phyloP scores from a whole-genome alignment of 2,888 invertebrate species.

The Belgica antarctica region DNA sequence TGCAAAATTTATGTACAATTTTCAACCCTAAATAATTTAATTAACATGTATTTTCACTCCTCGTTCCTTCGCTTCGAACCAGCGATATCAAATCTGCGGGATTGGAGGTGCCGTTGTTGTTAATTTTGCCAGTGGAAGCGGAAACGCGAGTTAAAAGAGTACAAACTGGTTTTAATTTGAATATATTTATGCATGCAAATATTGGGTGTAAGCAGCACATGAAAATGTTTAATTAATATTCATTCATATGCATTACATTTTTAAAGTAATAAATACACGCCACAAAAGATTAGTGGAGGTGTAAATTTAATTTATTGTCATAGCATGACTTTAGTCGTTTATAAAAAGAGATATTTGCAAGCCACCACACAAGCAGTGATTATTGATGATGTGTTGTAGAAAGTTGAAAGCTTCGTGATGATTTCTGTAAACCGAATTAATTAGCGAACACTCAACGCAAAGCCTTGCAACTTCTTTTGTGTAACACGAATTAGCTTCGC shows the following conservation, averaged over 20 bases:
- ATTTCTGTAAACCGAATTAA: constrained; percentile 18
- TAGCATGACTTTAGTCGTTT: constrained; percentile 37
- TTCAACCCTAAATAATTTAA: constrained; percentile 37
- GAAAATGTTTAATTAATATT: constrained; percentile 40
- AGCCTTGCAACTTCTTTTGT: background rate
- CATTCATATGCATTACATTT: constrained; percentile 22
- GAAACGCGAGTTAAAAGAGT: constrained; percentile 1
- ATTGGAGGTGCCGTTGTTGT: background rate
- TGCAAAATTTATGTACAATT: constrained; percentile 39
- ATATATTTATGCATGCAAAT: constrained; percentile 38
- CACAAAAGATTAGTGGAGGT: constrained; percentile 41
- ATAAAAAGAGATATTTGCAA: constrained; percentile 4
- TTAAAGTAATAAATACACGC: constrained; percentile 30
- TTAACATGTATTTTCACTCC: constrained; percentile 37
- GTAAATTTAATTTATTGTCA: constrained; percentile 44
- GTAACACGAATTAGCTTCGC: background rate
- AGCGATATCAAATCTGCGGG: constrained; percentile 8
- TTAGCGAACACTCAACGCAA: constrained; percentile 30
- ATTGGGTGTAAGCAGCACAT: constrained; percentile 36
- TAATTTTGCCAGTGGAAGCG: background rate
- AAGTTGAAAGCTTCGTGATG: constrained; percentile 33
- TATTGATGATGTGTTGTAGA: constrained; percentile 40
- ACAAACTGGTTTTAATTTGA: constrained; percentile 19
- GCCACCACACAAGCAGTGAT: background rate
- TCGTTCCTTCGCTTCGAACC: background rate